Evolutionary conservation across 92 coral and sea anemone genomes (phyloP).

Genomic region (Zoanthus gigantus): DNA sequence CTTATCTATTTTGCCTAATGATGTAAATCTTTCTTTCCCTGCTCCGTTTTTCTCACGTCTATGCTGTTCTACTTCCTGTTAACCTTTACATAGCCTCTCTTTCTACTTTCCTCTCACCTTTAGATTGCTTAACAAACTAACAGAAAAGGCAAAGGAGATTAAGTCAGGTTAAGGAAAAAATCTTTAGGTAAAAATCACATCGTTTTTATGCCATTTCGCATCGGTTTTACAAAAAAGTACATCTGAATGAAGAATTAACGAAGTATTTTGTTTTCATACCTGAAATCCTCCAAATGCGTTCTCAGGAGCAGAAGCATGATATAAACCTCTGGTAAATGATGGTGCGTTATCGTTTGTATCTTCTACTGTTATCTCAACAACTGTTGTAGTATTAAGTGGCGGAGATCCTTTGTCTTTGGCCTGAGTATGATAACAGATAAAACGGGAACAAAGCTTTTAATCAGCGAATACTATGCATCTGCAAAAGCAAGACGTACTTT

Average conservation of each 20-base stretch:
- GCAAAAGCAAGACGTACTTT: too few species aligned
- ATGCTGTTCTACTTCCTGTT: too few species aligned
- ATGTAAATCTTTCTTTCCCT: too few species aligned
- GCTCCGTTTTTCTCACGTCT: too few species aligned
- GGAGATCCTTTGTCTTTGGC: conserved; percentile 90
- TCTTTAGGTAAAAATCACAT: too few species aligned
- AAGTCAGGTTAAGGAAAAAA: too few species aligned
- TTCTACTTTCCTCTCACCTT: too few species aligned
- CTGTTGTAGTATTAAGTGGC: conserved; percentile 76
- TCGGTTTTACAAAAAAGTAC: neutral
- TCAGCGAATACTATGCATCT: neutral
- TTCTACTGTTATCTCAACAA: conserved; percentile 71
- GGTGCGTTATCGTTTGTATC: conserved; percentile 93
- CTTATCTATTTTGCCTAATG: too few species aligned
- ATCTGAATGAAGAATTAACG: neutral
- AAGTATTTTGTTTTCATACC: conserved; percentile 44
- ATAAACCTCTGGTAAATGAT: conserved; percentile 62
- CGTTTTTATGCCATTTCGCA: too few species aligned
- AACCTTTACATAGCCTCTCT: too few species aligned
- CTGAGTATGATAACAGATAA: conserved; percentile 33
- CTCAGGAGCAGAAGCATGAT: conserved; percentile 85
- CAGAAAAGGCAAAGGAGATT: too few species aligned
- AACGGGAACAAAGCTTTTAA: neutral
- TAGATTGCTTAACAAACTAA: too few species aligned
- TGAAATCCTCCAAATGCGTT: conserved; percentile 90